These are phyloP conservation scores for Myotis daubentonii DNA, from an alignment of 2,797 vertebrate genomes.

Conservation along the genomic window DNA sequence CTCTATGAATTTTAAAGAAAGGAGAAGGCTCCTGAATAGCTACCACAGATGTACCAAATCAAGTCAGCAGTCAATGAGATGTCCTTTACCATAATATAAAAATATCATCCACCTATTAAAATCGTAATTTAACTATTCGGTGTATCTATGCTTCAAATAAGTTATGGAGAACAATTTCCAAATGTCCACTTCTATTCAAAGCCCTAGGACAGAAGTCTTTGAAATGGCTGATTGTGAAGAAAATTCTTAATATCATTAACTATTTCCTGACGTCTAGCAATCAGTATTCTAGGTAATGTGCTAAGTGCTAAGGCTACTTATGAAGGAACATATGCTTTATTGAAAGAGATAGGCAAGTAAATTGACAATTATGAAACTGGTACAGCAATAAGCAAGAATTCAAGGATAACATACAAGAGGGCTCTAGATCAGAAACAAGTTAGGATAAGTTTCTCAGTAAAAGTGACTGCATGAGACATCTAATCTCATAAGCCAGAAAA, in stretches of 20 bases:
- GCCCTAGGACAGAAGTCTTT: slow-evolving; percentile 2
- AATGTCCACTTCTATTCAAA: slow-evolving; percentile 39
- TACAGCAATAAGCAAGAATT: not conserved
- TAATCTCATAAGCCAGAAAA: not conserved
- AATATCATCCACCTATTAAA: not conserved
- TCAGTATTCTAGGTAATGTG: not conserved
- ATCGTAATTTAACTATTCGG: not conserved
- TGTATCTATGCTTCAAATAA: not conserved
- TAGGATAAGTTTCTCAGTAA: slow-evolving; percentile 19
- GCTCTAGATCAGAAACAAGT: not conserved
- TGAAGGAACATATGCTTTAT: not conserved
- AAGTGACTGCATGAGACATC: not conserved
- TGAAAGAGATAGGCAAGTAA: slow-evolving; percentile 38
- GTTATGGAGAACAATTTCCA: not conserved
- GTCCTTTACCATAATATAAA: not conserved
- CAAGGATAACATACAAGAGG: not conserved
- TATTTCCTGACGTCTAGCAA: not conserved
- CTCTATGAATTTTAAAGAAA: slow-evolving; percentile 42
- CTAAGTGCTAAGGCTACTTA: slow-evolving; percentile 5
- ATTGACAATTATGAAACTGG: slow-evolving; percentile 28
- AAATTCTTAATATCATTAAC: not conserved
- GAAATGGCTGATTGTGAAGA: not conserved
- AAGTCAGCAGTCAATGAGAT: not conserved
- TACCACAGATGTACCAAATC: not conserved
- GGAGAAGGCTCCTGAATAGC: not conserved